A percentile compares a stretch with the other conserved stretches of the same genome.
Conservation (phyloP, 2,888 invertebrate genomes). For the Athalia rosae region DNA sequence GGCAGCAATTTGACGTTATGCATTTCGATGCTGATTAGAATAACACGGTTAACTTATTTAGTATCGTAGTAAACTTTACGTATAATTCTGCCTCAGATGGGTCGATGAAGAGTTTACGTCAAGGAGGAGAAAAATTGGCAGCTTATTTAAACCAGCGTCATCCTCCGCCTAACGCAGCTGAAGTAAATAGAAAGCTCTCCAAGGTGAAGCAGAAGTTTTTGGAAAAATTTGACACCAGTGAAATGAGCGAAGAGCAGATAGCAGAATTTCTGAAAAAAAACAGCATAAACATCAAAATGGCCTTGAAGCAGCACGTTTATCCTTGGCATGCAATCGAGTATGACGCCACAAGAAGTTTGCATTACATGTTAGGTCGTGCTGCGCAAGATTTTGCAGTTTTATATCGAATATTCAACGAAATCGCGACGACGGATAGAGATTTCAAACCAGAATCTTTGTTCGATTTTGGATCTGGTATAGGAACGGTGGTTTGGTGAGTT, state of each 20-base stretch:
- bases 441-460: slow-evolving; percentile 87
- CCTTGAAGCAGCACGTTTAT: slow-evolving; percentile 79
- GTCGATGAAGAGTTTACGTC: slow-evolving; percentile 76
- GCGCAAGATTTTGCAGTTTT: slow-evolving; percentile 86
- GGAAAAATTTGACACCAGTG: slow-evolving; percentile 62
- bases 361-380: slow-evolving; percentile 84
- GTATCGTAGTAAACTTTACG: background rate
- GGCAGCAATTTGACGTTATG: background rate
- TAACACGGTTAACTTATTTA: background rate
- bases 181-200: slow-evolving; percentile 73
- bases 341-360: slow-evolving; percentile 78
- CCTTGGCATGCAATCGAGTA: slow-evolving; percentile 86
- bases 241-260: slow-evolving; percentile 71
- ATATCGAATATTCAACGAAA: slow-evolving; percentile 83
- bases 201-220: slow-evolving; percentile 62
- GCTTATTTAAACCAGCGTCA: slow-evolving; percentile 80
- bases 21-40: background rate
- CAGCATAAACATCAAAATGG: slow-evolving; percentile 76
- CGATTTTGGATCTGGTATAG: slow-evolving; percentile 95
- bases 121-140: slow-evolving; percentile 76
- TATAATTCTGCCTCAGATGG: slow-evolving; percentile 74
- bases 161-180: slow-evolving; percentile 79
- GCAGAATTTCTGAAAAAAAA: slow-evolving; percentile 73
- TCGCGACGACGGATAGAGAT: slow-evolving; percentile 78
- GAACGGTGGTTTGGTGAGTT: slow-evolving; percentile 86